Base-by-base conservation (phyloP, 2,113 vertebrate genomes). In the Petromus typicus region DNA sequence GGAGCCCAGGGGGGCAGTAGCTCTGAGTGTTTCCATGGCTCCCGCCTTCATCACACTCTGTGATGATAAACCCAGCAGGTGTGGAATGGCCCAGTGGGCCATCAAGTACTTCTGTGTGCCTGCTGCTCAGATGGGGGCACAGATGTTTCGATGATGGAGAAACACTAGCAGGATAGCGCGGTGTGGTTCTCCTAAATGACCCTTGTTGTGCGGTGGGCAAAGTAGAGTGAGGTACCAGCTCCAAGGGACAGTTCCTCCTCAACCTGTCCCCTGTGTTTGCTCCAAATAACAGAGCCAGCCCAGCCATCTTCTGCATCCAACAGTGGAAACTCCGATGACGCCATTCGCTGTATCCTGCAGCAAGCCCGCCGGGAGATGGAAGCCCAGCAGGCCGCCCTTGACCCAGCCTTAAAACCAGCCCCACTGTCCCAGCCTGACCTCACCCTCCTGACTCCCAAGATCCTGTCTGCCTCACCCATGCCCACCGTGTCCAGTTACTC, bases 341-440 rank as follows among this genome's bases (percentile, higher is more conserved):
- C 99, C 89, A 99, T 99, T 97, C 99, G 99, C 97, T 99, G 99
- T 98, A 99, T 99, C 98, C 98, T 99, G 88, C 99, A 99, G 98
- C 99, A 99, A 98, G 99, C 99, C 91, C 99, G 99, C 95, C 98
- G 99, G 5, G 99, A 99, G 98, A 99, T 99, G 99, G 99, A 99
- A 98, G 99, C 99, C 96, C 99, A 99, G 98, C 99, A 99, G 98
- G 99, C 99, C 20, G 99, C 98, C 93, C 98, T 99, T 83, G 99
- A 99, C 98, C 99, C 99, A 95, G 98, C 99, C 98, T 99, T 99
- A 98, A 99, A 99, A 98, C 98, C 98, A 79, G 96, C 99, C 37
- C 99, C 99, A 8, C 96, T 99, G 78, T 98, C 99, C 97, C 99
- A 99, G 96, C 98, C 99, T 48, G 99, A 99, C 96, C 97, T 99